Conservation (phyloP, 2,888 invertebrate genomes). For the Hipparchia sbordonii region DNA sequence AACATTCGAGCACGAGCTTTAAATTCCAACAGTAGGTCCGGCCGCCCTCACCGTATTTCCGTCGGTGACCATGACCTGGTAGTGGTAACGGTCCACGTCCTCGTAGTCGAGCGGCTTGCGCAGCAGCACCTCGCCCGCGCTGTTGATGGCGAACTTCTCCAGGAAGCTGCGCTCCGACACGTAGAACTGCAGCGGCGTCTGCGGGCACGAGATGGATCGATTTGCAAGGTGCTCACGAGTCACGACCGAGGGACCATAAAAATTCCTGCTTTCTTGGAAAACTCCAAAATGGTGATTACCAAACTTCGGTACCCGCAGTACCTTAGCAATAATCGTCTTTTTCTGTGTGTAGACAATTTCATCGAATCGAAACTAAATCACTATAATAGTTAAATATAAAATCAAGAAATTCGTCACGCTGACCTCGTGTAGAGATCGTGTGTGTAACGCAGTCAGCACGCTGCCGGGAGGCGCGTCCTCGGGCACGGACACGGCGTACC, state of each 20-base stretch:
- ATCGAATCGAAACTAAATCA: no score
- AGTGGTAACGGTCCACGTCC: slow-evolving; percentile 86
- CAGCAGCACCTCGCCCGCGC: slow-evolving; percentile 90
- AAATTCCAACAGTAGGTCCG: neutral
- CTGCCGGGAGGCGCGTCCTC: slow-evolving; percentile 90
- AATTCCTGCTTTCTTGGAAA: no score
- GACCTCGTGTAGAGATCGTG: slow-evolving; percentile 71
- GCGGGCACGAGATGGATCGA: slow-evolving; percentile 38
- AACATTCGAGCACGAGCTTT: no score
- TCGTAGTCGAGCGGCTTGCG: slow-evolving; percentile 91
- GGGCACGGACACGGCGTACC: slow-evolving; percentile 87
- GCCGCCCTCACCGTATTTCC: slow-evolving; percentile 84
- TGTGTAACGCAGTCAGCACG: slow-evolving; percentile 87
- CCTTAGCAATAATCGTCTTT: no score
- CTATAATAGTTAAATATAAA: no score
- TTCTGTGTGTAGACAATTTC: no score
- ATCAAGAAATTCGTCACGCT: neutral
- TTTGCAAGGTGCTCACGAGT: no score
- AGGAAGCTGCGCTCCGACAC: slow-evolving; percentile 89
- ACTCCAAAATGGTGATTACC: no score
- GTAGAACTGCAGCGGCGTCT: slow-evolving; percentile 87
- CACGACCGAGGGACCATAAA: no score
- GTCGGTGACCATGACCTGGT: slow-evolving; percentile 92
- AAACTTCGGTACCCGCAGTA: no score
- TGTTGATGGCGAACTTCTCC: slow-evolving; percentile 89